Percentiles rank a stretch among this genome's conserved stretches.
Conservation (phyloP, 2,888 invertebrate genomes). For the Aporophyla lueneburgensis region DNA sequence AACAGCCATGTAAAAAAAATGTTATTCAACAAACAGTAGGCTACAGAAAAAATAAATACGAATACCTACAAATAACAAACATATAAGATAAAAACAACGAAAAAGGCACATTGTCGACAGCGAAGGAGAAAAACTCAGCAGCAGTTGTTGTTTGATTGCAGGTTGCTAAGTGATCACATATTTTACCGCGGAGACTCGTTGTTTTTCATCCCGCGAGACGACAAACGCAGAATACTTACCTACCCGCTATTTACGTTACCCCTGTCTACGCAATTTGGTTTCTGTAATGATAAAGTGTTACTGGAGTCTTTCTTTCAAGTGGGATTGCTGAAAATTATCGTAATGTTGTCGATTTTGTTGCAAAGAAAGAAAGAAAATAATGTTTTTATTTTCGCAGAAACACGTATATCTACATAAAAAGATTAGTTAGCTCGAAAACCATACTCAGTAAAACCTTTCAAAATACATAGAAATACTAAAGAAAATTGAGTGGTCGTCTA, state of each 20-base stretch:
- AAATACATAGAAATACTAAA: neutral
- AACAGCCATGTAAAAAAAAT: neutral
- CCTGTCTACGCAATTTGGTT: constrained; percentile 64
- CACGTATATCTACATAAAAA: neutral
- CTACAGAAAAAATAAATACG: constrained; percentile 19
- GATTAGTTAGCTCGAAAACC: neutral
- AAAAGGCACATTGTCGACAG: constrained; percentile 72
- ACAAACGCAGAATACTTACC: constrained; percentile 66
- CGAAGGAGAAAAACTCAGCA: constrained; percentile 82
- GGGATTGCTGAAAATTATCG: constrained; percentile 1
- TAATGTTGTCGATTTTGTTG: neutral
- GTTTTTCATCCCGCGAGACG: constrained; percentile 81
- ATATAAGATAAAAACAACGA: constrained; percentile 52
- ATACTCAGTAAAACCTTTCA: neutral
- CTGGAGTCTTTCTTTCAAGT: constrained; percentile 19
- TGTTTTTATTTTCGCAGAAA: neutral
- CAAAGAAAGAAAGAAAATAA: neutral
- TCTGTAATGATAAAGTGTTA: constrained; percentile 57
- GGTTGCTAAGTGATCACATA: constrained; percentile 90
- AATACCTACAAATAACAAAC: constrained; percentile 11
- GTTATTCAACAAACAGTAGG: neutral
- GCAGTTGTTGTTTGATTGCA: constrained; percentile 87
- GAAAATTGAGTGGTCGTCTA: neutral
- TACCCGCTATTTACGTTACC: constrained; percentile 64
- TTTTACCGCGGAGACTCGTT: constrained; percentile 83